Percentiles rank a stretch among this genome's conserved stretches.
phyloP scores from a whole-genome alignment of 2,797 vertebrate genomes.

The Muraenolepis orangiensis region DNA sequence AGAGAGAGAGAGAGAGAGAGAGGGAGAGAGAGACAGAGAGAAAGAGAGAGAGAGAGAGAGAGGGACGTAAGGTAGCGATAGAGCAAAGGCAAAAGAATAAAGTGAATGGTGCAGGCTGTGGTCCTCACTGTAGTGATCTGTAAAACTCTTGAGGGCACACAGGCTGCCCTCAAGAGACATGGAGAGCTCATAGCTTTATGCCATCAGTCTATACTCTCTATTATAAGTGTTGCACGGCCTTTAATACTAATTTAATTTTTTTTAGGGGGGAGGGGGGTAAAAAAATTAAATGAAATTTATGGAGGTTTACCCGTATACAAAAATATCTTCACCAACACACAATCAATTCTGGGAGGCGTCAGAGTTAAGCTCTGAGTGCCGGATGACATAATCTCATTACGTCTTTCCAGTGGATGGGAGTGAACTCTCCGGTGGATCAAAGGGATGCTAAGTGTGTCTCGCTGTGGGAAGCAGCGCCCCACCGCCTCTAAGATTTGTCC shows the following conservation, averaged over 20 bases:
- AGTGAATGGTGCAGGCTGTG: constrained; percentile 48
- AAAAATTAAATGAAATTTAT: constrained; percentile 28
- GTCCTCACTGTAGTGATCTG: constrained; percentile 9
- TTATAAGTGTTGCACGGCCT: background rate
- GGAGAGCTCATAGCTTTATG: background rate
- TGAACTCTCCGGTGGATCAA: constrained; percentile 40
- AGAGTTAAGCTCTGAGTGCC: constrained; percentile 27
- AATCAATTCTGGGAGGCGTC: constrained; percentile 7
- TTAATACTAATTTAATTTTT: constrained; percentile 26
- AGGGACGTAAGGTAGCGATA: too few relatives aligned
- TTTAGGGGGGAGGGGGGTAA: background rate
- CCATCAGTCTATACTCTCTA: constrained; percentile 3
- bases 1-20: constrained; percentile 69
- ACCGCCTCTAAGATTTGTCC: constrained; percentile 14
- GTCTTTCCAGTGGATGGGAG: constrained; percentile 34
- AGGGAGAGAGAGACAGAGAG: constrained; percentile 55
- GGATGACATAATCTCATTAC: constrained; percentile 47
- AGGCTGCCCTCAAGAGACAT: constrained; percentile 1
- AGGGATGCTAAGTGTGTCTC: constrained; percentile 33
- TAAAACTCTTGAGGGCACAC: background rate
- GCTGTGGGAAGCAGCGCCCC: constrained; percentile 16
- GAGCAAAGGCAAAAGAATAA: constrained; percentile 17
- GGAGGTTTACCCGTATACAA: background rate
- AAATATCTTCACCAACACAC: constrained; percentile 9
- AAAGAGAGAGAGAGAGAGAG: constrained; percentile 69